Base-by-base conservation (phyloP, 1,140 invertebrate species). In the Drosophila hydei region DNA sequence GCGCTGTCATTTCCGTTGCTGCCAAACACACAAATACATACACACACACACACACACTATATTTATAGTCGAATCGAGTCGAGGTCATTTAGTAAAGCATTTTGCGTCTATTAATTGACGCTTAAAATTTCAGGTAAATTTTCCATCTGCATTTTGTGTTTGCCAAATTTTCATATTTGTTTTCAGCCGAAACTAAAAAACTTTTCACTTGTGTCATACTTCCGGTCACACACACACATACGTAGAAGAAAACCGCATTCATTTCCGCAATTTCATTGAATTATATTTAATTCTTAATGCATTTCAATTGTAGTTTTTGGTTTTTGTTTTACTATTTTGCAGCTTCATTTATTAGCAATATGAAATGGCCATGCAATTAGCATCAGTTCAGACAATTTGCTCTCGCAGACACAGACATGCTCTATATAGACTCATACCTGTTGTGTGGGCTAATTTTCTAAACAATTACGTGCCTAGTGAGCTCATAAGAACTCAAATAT, bases 1-100 rank as follows among this genome's bases (percentile, higher is more conserved):
- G 72, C 65, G 30, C 72, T 74, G 65, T 77, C 72, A 77, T 77
- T 77, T 77, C 75, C 75, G 75, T 60, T 75, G 55, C 59, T 75
- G 65, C 59, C 54, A 75, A 58, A 75, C 61, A 47, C 56, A 72
- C 40, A 64, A 48, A 56, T 45, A 62, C 19, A 60, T 50, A 61
- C 21, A 55, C 50, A 69, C 30, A 38, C 50, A 62, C 42, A 27
- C n/a, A 25, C 12, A 33, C 50, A 23, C 23, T 11, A 43, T n/a
- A 33, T 12, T 47, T n/a, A 52, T 21, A 45, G 6, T 40, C 19
- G 18, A 18, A 48, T 27, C 27, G 16, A 42, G 52, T 72, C 68
- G 60, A 75, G 61, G 72, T 60, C 72, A 72, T 60, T 67, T 51
- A 43, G 33, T 16, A 64, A 27, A 38, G 50, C 47, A 56, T 72